Evolutionary conservation across 1,140 invertebrate genomes (phyloP), one percentile per base, ranked within the genome.

Genomic region (Spodoptera litura): DNA sequence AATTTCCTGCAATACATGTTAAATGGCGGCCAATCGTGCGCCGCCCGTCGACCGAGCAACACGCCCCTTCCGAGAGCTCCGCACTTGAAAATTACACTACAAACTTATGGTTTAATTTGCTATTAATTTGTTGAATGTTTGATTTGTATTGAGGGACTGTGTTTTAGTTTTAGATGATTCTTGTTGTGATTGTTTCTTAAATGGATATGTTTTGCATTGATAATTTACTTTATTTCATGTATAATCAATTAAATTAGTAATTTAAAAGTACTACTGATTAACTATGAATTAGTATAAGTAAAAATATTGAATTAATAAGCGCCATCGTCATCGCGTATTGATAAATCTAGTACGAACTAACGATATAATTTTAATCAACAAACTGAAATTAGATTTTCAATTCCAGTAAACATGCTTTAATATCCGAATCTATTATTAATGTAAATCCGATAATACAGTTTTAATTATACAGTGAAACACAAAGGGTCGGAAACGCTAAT

Each of bases 1-100:
- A 86, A 84, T 86, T 85, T 86, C 79, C 80, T 82, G 80, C 78
- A 78, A 83, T 86, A 81, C 84, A 82, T 81, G 79, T 79, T 81
- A 81, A 82, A 83, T 83, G 82, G 78, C 71, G 58, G 78, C 52
- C 84, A 79, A 81, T 75, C 73, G 77, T 66, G 72, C 72, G 25
- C 78, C 79, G 68, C 31, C 68, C 70, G 55, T 9, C 79, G 15
- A 15, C 56, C 56, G 61, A 61, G 52, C 15, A 4, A 61, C 64
- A 79, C 68, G 78, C 70, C 61, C 58, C 35, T 52, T 68, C 27
- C 59, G 11, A 27, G 49, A 53, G 25, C 58, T 15, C 12, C 13
- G 13, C 73, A 75, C 72, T 51, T 59, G 72, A 74, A 75, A 62
- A 73, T 72, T 72, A 72, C 58, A 61, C 71, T 62, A 68, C 15